Base-by-base conservation (phyloP, 2,113 vertebrate species). In the Aplodontia rufa region DNA sequence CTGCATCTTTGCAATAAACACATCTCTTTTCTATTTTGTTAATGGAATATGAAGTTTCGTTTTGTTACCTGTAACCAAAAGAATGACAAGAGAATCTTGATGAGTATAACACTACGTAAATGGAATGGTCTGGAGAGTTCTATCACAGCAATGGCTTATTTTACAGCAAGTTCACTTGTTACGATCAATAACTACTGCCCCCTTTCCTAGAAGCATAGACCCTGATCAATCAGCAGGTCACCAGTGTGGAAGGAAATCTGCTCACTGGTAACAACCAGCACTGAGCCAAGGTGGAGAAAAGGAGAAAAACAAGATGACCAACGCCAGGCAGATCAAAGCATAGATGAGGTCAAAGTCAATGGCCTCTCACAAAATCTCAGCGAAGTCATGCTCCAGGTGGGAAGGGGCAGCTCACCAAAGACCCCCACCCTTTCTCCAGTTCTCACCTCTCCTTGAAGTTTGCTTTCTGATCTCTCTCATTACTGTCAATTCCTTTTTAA, bases 141-240 rank as follows among this genome's bases (percentile, higher is more conserved):
- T 35, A 0, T 35, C 3, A 16, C 8, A 64, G 62, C 30, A 22
- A 2, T 0, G 2, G 19, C 26, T 58, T 53, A 14, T 37, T 40
- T 47, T 22, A 32, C 87, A 19, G 47, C 32, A 92, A 55, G 78
- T 20, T 40, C 32, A 19, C 3, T 28, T n/a, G 17, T 14, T 1
- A 14, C 32, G 2, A 13, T 35, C 75, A 42, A 51, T 22, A 42
- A 16, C 11, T 24, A 40, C 9, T 53, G 62, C 8, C 60, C 88
- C 45, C 32, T 64, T 58, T 55, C 69, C 83, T 53, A 76, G 81
- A 71, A 64, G 40, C 2, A 28, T 0, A 53, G 81, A 35, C 6
- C 35, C 66, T 49, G 35, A 30, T 51, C 47, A 40, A 16, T 66
- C 55, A 79, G 35, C 11, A 26, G n/a, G 71, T 28, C 91, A 26